Conservation (phyloP, 2,797 vertebrate genomes). For the Spatula versicolor region DNA sequence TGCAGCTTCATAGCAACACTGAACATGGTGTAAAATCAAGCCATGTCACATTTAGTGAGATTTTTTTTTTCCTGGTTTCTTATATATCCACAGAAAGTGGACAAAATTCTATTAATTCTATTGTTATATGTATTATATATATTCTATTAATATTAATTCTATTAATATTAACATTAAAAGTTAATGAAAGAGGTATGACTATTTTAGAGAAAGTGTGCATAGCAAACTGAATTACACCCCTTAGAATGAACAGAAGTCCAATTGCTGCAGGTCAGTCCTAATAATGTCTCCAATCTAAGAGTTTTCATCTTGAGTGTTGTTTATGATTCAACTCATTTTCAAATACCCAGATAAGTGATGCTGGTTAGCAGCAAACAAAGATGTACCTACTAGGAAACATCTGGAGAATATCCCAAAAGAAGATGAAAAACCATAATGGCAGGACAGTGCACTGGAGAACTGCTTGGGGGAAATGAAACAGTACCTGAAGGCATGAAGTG, state of each 20-base stretch:
- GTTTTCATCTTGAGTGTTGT: neutral
- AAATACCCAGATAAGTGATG: neutral
- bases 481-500: neutral
- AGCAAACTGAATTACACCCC: neutral
- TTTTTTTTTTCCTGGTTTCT: neutral
- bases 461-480: neutral
- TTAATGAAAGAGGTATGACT: neutral
- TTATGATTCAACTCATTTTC: neutral
- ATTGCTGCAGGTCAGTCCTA: neutral
- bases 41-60: neutral
- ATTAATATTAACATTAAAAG: neutral
- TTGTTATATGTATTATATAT: neutral
- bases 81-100: neutral
- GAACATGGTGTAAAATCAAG: constrained; percentile 36
- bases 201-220: neutral
- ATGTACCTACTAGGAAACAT: neutral
- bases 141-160: neutral
- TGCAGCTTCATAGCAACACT: constrained; percentile 43
- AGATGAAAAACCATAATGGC: neutral
- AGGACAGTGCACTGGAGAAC: neutral
- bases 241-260: neutral
- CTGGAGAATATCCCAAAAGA: neutral
- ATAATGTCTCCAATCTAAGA: neutral
- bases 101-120: neutral
- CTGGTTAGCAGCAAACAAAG: neutral